Evolutionary conservation across 2,113 vertebrate species (phyloP).

Genomic region (Gnathonemus echidnorhynchus): DNA sequence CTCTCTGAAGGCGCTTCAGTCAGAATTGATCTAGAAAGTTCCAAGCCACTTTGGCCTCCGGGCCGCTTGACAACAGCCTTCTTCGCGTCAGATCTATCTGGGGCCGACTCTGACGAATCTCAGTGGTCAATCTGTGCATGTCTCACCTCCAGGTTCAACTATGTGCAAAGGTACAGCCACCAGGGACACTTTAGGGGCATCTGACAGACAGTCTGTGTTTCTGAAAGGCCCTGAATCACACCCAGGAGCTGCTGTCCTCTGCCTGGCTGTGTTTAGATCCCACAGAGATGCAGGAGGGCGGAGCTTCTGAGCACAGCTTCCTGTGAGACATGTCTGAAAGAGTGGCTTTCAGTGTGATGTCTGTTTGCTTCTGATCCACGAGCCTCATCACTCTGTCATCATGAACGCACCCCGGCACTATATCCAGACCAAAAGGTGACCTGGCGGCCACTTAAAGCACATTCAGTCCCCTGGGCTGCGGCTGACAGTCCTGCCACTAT

Average conservation of each 20-base stretch:
- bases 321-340: neutral
- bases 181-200: conserved; percentile 15
- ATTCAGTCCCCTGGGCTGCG: neutral
- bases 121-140: neutral
- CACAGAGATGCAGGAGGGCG: neutral
- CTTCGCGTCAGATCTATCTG: neutral
- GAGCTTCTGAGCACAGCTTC: neutral
- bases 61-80: neutral
- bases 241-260: neutral
- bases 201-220: neutral
- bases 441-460: neutral
- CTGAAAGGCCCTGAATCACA: conserved; percentile 22
- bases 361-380: neutral
- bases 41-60: neutral
- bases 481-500: neutral
- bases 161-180: neutral
- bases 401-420: neutral
- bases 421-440: neutral
- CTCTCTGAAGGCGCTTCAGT: neutral
- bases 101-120: neutral
- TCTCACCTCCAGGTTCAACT: neutral
- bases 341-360: neutral
- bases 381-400: neutral
- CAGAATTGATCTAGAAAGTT: neutral
- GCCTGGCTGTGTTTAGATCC: neutral